Conservation (phyloP, 2,888 invertebrate genomes). For the Lasioglossum marginatum region DNA sequence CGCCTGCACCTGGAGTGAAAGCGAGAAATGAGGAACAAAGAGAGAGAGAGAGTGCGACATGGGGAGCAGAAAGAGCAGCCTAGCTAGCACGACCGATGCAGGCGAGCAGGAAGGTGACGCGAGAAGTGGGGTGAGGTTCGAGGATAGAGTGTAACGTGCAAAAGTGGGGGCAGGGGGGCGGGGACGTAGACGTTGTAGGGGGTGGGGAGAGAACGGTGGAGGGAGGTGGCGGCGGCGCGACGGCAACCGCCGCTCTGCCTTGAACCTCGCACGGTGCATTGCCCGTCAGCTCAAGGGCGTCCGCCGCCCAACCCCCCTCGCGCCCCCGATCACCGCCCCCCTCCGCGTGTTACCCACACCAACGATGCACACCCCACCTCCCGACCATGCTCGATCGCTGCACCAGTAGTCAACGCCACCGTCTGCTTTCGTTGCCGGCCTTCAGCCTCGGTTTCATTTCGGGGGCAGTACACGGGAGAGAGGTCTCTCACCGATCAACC, state of each 20-base stretch:
- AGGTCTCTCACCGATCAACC: neutral
- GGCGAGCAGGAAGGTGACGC: slow-evolving; percentile 45
- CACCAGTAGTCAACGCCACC: slow-evolving; percentile 54
- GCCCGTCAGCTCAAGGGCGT: slow-evolving; percentile 85
- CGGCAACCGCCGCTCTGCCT: slow-evolving; percentile 83
- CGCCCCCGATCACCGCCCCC: slow-evolving; percentile 46
- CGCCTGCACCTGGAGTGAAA: slow-evolving; percentile 8
- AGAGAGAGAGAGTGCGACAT: slow-evolving; percentile 16
- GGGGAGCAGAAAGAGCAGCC: slow-evolving; percentile 26
- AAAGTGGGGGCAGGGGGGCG: slow-evolving; percentile 43
- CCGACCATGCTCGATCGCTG: slow-evolving; percentile 70
- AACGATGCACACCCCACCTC: slow-evolving; percentile 50
- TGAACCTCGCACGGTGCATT: slow-evolving; percentile 85
- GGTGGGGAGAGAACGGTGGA: slow-evolving; percentile 42
- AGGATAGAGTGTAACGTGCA: slow-evolving; percentile 55
- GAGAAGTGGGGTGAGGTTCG: slow-evolving; percentile 45
- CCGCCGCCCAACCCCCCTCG: slow-evolving; percentile 74
- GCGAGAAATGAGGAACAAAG: neutral
- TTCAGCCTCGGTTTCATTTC: slow-evolving; percentile 53
- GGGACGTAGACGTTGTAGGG: slow-evolving; percentile 41
- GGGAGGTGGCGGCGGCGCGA: slow-evolving; percentile 73
- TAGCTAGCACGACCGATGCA: slow-evolving; percentile 23
- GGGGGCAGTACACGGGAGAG: slow-evolving; percentile 51
- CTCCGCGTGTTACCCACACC: slow-evolving; percentile 53
- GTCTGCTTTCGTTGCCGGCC: slow-evolving; percentile 37